Conservation (phyloP, 2,797 vertebrate species). For the Microhierax caerulescens region DNA sequence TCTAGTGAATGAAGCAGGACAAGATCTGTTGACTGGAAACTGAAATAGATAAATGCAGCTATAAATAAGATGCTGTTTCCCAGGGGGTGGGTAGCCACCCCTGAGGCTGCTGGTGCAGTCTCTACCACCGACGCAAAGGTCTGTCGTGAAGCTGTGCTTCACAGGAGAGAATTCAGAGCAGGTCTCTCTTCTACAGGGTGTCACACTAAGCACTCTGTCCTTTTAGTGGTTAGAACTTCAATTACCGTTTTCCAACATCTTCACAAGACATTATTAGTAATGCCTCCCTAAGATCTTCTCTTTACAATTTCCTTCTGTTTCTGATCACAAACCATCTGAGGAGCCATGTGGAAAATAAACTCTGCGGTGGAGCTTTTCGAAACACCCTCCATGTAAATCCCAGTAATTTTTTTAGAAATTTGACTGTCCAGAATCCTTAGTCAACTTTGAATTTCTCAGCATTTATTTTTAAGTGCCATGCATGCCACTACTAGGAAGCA, state of each 20-base stretch:
- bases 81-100: neutral
- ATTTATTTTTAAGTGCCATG: neutral
- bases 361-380: neutral
- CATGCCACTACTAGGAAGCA: neutral
- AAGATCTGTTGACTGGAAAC: neutral
- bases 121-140: rapidly evolving
- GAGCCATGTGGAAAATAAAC: neutral
- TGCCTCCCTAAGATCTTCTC: neutral
- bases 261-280: neutral
- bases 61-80: neutral
- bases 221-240: neutral
- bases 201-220: neutral
- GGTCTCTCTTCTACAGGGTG: neutral
- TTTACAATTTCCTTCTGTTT: neutral
- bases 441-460: neutral
- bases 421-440: neutral
- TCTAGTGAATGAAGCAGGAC: neutral
- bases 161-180: neutral
- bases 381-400: neutral
- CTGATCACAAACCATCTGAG: neutral
- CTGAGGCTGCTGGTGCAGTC: rapidly evolving
- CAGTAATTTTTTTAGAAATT: neutral
- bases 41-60: neutral
- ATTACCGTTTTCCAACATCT: neutral
- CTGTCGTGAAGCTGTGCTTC: neutral